A percentile compares a stretch with the other conserved stretches of the same genome.
Evolutionary conservation across 2,888 invertebrate genomes (phyloP).

Genomic region (Apantesis nais): DNA sequence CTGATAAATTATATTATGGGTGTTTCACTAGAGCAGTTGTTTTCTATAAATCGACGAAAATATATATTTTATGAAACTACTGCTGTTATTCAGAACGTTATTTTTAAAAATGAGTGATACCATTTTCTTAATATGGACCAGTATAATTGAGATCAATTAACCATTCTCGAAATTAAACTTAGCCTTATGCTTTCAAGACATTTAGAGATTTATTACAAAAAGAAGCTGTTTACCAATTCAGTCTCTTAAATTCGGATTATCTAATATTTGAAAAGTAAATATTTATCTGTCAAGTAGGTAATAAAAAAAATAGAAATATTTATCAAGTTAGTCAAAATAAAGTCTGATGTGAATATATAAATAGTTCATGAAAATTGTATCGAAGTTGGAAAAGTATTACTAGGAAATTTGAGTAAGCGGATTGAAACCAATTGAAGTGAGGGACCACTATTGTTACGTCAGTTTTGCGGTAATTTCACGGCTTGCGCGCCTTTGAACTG

Average conservation of each 20-base stretch:
- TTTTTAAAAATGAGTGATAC: background rate
- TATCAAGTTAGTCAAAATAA: background rate
- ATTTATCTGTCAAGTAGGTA: background rate
- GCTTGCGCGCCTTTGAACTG: slow-evolving; percentile 72
- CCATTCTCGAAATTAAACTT: background rate
- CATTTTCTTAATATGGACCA: background rate
- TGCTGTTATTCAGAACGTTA: background rate
- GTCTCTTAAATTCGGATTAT: background rate
- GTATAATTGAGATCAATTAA: background rate
- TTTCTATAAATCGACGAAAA: background rate
- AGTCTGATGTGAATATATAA: background rate
- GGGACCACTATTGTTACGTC: slow-evolving; percentile 67
- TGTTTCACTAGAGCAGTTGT: background rate
- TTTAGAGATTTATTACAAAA: background rate
- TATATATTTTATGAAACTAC: background rate
- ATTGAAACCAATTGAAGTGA: slow-evolving; percentile 38
- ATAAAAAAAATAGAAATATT: background rate
- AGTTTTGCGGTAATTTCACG: slow-evolving; percentile 82
- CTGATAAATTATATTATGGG: background rate
- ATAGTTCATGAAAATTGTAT: background rate
- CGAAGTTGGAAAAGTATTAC: background rate
- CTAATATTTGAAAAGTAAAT: background rate
- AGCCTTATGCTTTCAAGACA: background rate
- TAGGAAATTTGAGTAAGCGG: slow-evolving; percentile 1
- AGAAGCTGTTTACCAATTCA: background rate